Evolutionary conservation across 1,140 invertebrate species (phyloP).

Genomic region (Solenopsis fugax): DNA sequence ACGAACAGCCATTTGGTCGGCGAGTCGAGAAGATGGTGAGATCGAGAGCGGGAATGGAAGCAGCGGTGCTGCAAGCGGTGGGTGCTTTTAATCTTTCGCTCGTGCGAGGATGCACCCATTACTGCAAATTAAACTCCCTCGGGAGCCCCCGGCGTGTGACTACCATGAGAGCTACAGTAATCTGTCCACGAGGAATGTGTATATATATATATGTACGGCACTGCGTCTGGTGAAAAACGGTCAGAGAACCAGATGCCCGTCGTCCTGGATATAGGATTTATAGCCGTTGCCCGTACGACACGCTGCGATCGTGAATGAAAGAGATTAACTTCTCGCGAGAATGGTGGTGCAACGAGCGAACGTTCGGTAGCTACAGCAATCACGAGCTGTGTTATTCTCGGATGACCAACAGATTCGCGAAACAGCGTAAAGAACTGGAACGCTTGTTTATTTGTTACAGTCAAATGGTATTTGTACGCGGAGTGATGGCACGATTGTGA

Average conservation of each 20-base stretch:
- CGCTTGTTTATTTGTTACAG: not conserved
- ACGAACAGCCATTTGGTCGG: constrained; percentile 73
- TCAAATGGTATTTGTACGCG: not conserved
- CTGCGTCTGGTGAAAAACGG: constrained; percentile 71
- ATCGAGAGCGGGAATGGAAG: constrained; percentile 57
- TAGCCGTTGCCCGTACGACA: constrained; percentile 62
- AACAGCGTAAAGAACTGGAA: not conserved
- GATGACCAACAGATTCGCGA: constrained; percentile 35
- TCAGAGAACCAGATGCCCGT: constrained; percentile 71
- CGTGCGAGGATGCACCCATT: constrained; percentile 79
- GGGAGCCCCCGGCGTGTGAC: constrained; percentile 75
- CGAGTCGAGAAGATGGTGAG: constrained; percentile 71
- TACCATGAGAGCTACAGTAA: constrained; percentile 71
- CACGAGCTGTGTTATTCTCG: constrained; percentile 36
- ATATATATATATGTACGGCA: constrained; percentile 64
- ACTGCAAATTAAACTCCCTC: constrained; percentile 81
- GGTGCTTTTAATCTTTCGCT: constrained; percentile 80
- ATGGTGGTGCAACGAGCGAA: constrained; percentile 37
- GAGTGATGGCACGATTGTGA: not conserved
- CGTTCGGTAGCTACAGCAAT: constrained; percentile 53
- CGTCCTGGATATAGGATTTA: constrained; percentile 74
- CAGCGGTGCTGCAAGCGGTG: constrained; percentile 65
- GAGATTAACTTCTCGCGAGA: constrained; percentile 70
- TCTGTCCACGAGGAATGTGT: constrained; percentile 71
- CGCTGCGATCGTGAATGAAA: constrained; percentile 67